Conservation (phyloP, 2,797 vertebrate genomes). For the Anas flavirostris region DNA sequence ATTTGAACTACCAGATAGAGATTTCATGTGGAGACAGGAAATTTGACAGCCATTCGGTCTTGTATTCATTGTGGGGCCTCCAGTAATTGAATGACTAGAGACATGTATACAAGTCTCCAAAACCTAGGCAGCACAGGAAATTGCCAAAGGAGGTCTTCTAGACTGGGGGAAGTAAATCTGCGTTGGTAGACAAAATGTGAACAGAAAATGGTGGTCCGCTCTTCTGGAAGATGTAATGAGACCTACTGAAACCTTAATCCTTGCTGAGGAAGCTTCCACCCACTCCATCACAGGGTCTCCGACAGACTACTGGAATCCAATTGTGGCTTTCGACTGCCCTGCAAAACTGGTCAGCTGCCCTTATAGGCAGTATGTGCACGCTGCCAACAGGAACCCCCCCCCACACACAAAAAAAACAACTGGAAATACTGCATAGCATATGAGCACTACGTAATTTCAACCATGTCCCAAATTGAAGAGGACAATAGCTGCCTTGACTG, state of each 20-base stretch:
- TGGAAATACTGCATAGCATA: neutral
- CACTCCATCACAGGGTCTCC: neutral
- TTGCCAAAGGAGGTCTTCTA: constrained; percentile 44
- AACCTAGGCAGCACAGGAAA: constrained; percentile 55
- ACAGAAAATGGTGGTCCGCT: constrained; percentile 23
- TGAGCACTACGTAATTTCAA: neutral
- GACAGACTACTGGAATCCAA: neutral
- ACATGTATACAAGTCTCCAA: constrained; percentile 29
- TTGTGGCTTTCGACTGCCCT: neutral
- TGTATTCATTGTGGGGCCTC: constrained; percentile 6
- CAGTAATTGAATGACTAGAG: constrained; percentile 3
- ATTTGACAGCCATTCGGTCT: constrained; percentile 48
- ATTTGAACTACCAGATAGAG: constrained; percentile 48
- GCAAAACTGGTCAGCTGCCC: neutral
- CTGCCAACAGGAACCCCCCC: neutral
- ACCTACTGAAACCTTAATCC: neutral
- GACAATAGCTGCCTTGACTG: neutral
- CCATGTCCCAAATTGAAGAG: neutral
- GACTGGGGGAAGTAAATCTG: constrained; percentile 9
- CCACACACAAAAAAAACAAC: neutral
- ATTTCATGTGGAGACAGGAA: constrained; percentile 62
- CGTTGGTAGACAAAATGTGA: constrained; percentile 27
- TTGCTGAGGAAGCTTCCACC: constrained; percentile 8
- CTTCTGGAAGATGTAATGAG: constrained; percentile 13
- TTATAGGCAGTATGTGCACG: accelerated